phyloP scores from a whole-genome alignment of 2,888 invertebrate species.

The Onchidella celtica region DNA sequence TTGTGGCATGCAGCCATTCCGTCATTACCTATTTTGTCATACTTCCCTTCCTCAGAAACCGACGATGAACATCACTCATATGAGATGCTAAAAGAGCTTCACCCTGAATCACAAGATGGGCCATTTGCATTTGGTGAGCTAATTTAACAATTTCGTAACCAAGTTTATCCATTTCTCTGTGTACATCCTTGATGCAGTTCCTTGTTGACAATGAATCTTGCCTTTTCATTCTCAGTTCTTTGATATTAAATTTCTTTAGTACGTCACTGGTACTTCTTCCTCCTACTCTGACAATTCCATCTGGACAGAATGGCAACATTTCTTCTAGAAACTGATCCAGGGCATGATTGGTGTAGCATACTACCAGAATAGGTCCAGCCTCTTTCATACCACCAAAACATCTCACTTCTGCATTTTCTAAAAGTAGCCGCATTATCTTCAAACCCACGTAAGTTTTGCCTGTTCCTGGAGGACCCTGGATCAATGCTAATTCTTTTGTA shows the following conservation, averaged over 20 bases:
- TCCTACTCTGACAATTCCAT: constrained; percentile 71
- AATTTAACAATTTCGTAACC: background rate
- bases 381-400: background rate
- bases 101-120: background rate
- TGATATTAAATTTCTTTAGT: constrained; percentile 57
- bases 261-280: constrained; percentile 63
- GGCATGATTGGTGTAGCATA: constrained; percentile 79
- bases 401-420: constrained; percentile 84
- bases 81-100: background rate
- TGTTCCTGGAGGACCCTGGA: constrained; percentile 89
- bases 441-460: constrained; percentile 91
- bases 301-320: constrained; percentile 59
- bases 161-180: background rate
- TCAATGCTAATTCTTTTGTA: constrained; percentile 59
- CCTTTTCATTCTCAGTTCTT: constrained; percentile 15
- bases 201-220: constrained; percentile 12
- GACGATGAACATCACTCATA: background rate
- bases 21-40: background rate
- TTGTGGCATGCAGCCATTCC: constrained; percentile 14
- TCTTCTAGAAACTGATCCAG: constrained; percentile 78
- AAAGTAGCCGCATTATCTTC: constrained; percentile 85
- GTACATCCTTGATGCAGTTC: background rate
- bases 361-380: constrained; percentile 68
- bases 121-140: background rate
- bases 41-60: background rate